phyloP scores from a whole-genome alignment of 2,888 invertebrate species.

The Spilarctia lutea region DNA sequence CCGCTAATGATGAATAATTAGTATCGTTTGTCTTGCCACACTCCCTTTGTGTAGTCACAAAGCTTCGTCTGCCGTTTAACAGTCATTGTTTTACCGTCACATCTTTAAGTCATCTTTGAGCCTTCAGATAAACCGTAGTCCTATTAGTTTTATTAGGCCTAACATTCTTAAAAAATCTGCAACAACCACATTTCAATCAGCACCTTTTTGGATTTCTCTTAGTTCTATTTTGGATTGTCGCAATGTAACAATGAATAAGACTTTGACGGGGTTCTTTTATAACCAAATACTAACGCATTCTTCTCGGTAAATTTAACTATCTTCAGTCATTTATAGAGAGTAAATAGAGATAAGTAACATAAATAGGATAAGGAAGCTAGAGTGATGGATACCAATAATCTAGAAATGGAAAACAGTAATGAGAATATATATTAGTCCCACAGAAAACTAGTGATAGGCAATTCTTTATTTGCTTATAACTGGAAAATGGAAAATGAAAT shows the following conservation, averaged over 20 bases:
- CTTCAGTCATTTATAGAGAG: background rate
- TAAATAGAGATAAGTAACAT: background rate
- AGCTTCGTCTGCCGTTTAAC: slow-evolving; percentile 46
- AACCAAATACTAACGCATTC: background rate
- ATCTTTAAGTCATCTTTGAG: slow-evolving; percentile 46
- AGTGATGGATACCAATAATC: no score
- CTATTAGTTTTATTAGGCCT: background rate
- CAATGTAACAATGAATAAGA: background rate
- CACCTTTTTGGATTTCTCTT: background rate
- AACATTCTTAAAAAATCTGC: background rate
- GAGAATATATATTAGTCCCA: no score
- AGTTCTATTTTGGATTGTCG: background rate
- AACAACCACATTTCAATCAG: background rate
- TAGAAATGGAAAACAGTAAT: no score
- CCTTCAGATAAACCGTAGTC: slow-evolving; percentile 18
- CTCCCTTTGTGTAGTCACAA: slow-evolving; percentile 59
- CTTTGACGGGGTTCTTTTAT: background rate
- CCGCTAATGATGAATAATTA: slow-evolving; percentile 78
- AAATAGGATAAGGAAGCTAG: no score
- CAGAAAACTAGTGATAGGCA: no score
- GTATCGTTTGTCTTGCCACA: slow-evolving; percentile 66
- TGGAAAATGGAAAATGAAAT: no score
- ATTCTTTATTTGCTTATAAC: no score
- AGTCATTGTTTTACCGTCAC: slow-evolving; percentile 55
- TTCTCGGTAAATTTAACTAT: background rate